phyloP scores from a whole-genome alignment of 2,888 invertebrate genomes.

The Limenitis camilla region DNA sequence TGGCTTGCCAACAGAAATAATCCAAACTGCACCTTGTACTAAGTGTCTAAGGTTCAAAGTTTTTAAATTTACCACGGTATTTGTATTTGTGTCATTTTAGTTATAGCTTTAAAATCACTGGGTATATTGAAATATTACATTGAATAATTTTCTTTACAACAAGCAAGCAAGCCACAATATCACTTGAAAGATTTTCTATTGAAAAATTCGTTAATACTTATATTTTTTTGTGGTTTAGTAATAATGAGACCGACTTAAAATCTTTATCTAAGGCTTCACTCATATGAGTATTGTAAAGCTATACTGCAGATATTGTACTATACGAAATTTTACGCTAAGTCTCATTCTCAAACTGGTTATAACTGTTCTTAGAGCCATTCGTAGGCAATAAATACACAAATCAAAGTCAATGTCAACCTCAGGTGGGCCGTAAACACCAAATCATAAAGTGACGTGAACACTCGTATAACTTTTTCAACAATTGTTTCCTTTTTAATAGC shows the following conservation, averaged over 20 bases:
- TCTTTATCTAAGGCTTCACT: neutral
- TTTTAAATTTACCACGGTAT: slow-evolving; percentile 10
- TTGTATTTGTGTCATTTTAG: slow-evolving; percentile 12
- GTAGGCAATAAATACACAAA: slow-evolving; percentile 67
- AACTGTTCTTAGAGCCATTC: slow-evolving; percentile 19
- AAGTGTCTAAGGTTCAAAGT: slow-evolving; percentile 43
- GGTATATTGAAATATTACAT: slow-evolving; percentile 11
- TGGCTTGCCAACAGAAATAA: slow-evolving; percentile 15
- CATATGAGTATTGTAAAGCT: neutral
- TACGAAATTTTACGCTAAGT: neutral
- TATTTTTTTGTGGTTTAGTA: no score
- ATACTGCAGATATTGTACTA: slow-evolving; percentile 1
- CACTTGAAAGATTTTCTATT: no score
- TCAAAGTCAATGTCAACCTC: slow-evolving; percentile 73
- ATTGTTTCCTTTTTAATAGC: slow-evolving; percentile 73
- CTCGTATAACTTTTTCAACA: slow-evolving; percentile 74
- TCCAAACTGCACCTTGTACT: slow-evolving; percentile 30
- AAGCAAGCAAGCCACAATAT: no score
- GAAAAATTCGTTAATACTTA: no score
- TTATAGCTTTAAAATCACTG: slow-evolving; percentile 19
- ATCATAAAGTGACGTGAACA: slow-evolving; percentile 72
- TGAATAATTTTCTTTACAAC: slow-evolving; percentile 1
- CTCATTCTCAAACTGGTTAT: neutral
- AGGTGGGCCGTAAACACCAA: slow-evolving; percentile 70
- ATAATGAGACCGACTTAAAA: no score